phyloP scores from a whole-genome alignment of 1,140 invertebrate species.

The Lepidostoma basale region DNA sequence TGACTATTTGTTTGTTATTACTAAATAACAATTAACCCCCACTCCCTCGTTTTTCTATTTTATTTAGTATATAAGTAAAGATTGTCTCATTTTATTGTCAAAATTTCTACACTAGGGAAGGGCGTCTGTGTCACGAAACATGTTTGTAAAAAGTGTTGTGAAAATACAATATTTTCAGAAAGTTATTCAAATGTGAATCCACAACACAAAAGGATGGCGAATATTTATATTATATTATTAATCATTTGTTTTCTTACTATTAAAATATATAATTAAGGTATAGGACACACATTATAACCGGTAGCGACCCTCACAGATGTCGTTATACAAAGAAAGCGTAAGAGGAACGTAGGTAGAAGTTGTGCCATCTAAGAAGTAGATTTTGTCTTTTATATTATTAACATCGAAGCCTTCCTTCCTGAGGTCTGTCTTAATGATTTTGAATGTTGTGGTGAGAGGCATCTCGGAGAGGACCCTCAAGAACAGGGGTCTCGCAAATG shows the following conservation, averaged over 20 bases:
- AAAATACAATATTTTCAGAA: no score
- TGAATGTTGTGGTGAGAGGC: slow-evolving; percentile 90
- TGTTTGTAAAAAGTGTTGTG: no score
- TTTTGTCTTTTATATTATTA: slow-evolving; percentile 66
- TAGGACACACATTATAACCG: slow-evolving; percentile 57
- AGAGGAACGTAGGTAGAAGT: slow-evolving; percentile 70
- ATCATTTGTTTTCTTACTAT: neutral
- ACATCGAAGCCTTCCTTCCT: slow-evolving; percentile 79
- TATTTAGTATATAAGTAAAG: no score
- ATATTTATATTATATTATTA: no score
- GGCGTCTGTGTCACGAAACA: no score
- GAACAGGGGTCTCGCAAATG: slow-evolving; percentile 89
- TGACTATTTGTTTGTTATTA: no score
- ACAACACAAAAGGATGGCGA: no score
- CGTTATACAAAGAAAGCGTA: slow-evolving; percentile 69
- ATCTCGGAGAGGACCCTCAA: slow-evolving; percentile 79
- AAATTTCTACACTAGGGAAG: no score
- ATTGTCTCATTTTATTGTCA: no score
- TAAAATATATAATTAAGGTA: neutral
- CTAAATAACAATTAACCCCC: no score
- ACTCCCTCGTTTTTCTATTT: no score
- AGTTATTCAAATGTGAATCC: no score
- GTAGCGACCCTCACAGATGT: slow-evolving; percentile 66
- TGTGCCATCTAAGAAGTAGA: slow-evolving; percentile 75
- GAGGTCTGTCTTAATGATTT: slow-evolving; percentile 85